Conservation (phyloP, 2,888 invertebrate genomes). For the Drosophila hawaiiensis region DNA sequence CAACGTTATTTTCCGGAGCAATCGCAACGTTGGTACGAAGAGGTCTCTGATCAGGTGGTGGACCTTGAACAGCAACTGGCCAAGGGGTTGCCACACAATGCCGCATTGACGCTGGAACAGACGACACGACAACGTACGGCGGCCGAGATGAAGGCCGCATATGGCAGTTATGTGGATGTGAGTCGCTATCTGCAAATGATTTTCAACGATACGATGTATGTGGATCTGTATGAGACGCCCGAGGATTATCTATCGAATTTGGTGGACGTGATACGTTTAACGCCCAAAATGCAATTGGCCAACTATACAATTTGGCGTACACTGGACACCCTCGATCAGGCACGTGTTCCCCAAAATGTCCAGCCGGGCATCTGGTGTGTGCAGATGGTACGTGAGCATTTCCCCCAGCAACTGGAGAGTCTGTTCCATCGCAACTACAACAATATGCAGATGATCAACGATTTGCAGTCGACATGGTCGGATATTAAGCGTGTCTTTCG, state of each 20-base stretch:
- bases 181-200: constrained; percentile 81
- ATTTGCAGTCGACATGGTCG: constrained; percentile 81
- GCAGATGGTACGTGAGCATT: constrained; percentile 72
- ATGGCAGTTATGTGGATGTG: constrained; percentile 81
- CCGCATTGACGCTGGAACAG: constrained; percentile 75
- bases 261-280: constrained; percentile 77
- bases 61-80: constrained; percentile 79
- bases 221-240: constrained; percentile 79
- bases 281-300: constrained; percentile 81
- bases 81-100: constrained; percentile 75
- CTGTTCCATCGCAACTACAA: constrained; percentile 82
- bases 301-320: constrained; percentile 84
- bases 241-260: constrained; percentile 77
- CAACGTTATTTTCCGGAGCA: constrained; percentile 73
- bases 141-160: constrained; percentile 74
- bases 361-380: constrained; percentile 76
- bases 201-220: constrained; percentile 77
- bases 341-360: constrained; percentile 53
- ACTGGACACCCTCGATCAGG: constrained; percentile 74
- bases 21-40: constrained; percentile 64
- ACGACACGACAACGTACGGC: constrained; percentile 72
- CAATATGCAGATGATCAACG: constrained; percentile 79
- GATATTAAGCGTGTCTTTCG: constrained; percentile 80
- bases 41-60: constrained; percentile 78
- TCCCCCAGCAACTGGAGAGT: constrained; percentile 81